phyloP scores from a whole-genome alignment of 53 echinoderm and acorn worm species.

The Arbacia lixula region DNA sequence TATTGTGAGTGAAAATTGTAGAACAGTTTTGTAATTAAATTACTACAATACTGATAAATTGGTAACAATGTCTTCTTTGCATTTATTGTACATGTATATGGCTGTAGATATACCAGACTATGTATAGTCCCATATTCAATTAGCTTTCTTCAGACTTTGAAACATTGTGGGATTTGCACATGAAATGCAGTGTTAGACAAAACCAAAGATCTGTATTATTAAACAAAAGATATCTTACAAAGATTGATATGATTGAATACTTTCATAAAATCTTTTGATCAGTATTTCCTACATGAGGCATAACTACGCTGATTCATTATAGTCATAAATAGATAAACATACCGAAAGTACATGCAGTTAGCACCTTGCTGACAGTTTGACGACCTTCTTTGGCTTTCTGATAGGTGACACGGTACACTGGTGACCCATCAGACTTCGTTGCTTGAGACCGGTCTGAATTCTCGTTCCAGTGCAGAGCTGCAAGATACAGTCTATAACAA shows the following conservation, averaged over 20 bases:
- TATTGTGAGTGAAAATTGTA: background rate
- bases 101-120: no score
- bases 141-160: no score
- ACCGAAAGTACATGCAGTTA: constrained; percentile 50
- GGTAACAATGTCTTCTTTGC: background rate
- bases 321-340: background rate
- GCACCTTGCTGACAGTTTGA: constrained; percentile 19
- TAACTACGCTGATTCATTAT: background rate
- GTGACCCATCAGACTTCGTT: constrained; percentile 12
- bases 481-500: constrained; percentile 45
- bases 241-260: background rate
- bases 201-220: background rate
- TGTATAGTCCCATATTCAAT: no score
- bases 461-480: constrained; percentile 64
- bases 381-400: constrained; percentile 54
- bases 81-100: background rate
- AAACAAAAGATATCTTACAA: background rate
- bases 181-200: background rate
- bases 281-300: background rate
- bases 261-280: background rate
- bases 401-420: constrained; percentile 4
- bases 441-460: constrained; percentile 57
- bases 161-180: background rate
- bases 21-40: background rate
- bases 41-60: background rate